phyloP scores from a whole-genome alignment of 1,140 invertebrate species.

The Hestina assimilis region DNA sequence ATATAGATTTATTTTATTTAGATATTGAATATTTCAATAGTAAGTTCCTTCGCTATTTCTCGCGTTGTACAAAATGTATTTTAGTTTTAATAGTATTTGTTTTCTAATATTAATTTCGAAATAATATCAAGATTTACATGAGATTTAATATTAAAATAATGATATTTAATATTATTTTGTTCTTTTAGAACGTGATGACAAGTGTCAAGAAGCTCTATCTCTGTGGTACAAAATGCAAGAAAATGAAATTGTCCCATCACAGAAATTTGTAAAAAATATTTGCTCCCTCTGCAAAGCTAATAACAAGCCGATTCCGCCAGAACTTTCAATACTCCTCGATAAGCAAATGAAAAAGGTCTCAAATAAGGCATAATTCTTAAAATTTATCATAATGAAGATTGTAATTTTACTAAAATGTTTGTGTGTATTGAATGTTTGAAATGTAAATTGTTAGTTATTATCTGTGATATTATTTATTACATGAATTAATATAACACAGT shows the following conservation, averaged over 20 bases:
- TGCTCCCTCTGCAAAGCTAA: conserved; percentile 56
- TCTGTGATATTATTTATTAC: conserved; percentile 42
- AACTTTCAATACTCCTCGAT: conserved; percentile 41
- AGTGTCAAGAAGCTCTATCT: conserved; percentile 58
- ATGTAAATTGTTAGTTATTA: conserved; percentile 37
- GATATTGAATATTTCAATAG: too few species aligned
- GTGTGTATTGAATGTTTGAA: conserved; percentile 9
- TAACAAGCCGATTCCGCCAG: conserved; percentile 54
- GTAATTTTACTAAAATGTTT: conserved; percentile 20
- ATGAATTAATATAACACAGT: conserved; percentile 15
- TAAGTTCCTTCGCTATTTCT: too few species aligned
- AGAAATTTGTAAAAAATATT: conserved; percentile 58
- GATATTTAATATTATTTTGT: too few species aligned
- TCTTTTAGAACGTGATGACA: conserved; percentile 70
- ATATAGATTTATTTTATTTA: too few species aligned
- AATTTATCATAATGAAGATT: neutral
- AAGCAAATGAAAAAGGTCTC: conserved; percentile 34
- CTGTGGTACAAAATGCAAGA: conserved; percentile 73
- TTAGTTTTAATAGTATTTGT: neutral
- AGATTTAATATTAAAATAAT: too few species aligned
- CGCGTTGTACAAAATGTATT: too few species aligned
- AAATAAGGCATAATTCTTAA: neutral
- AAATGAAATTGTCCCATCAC: conserved; percentile 53
- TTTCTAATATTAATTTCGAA: too few species aligned
- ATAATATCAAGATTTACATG: too few species aligned